Evolutionary conservation across 2,113 vertebrate genomes (phyloP).

Genomic region (Silurus glanis): DNA sequence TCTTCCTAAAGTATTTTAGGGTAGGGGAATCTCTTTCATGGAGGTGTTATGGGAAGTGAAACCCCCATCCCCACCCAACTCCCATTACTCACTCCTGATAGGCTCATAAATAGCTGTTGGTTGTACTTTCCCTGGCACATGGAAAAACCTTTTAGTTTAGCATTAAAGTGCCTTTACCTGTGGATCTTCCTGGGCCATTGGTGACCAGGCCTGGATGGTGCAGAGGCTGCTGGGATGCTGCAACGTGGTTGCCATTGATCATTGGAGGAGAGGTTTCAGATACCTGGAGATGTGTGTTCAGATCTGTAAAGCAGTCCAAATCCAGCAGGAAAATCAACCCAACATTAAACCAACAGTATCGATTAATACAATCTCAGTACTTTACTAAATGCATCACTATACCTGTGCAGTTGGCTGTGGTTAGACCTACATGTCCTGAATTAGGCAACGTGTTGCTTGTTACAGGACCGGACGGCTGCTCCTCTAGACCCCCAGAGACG

Average conservation of each 20-base stretch:
- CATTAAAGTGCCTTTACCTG: constrained; percentile 44
- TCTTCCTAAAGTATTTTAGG: constrained; percentile 48
- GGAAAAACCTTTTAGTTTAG: not conserved
- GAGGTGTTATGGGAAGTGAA: constrained; percentile 58
- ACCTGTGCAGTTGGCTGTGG: constrained; percentile 72
- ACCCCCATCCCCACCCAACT: not conserved
- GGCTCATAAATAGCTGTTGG: not conserved
- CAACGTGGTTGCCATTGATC: constrained; percentile 79
- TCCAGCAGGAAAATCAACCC: not conserved
- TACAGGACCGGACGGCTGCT: constrained; percentile 48
- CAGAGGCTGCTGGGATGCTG: constrained; percentile 68
- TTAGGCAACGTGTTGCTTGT: constrained; percentile 51
- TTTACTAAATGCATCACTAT: constrained; percentile 35
- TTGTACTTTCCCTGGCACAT: constrained; percentile 14
- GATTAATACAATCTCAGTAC: not conserved
- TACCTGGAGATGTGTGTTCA: constrained; percentile 56
- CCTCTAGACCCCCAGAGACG: constrained; percentile 62
- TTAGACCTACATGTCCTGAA: constrained; percentile 47
- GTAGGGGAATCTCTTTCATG: constrained; percentile 49
- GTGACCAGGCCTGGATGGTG: constrained; percentile 65
- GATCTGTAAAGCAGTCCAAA: constrained; percentile 58
- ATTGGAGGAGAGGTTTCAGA: constrained; percentile 58
- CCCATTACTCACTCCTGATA: not conserved
- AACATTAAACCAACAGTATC: not conserved
- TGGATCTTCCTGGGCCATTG: constrained; percentile 71